Conservation (phyloP, 2,113 vertebrate species). For the Gambusia affinis region DNA sequence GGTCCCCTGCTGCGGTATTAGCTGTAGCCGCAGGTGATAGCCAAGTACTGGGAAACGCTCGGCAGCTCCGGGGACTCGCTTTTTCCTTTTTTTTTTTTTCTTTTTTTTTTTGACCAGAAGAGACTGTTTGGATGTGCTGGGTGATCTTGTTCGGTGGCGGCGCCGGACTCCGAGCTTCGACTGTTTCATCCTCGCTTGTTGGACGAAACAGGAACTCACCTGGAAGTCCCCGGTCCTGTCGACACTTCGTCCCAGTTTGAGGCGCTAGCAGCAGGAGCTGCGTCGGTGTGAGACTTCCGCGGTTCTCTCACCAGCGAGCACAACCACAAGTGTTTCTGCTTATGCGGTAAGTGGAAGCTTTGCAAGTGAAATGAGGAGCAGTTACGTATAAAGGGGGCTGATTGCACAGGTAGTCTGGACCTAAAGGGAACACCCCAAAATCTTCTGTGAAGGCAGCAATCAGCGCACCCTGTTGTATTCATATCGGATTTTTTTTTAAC, state of each 20-base stretch:
- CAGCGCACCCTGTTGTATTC: constrained; percentile 2
- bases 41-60: constrained; percentile 58
- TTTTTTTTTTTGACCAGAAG: neutral
- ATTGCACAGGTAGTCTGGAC: neutral
- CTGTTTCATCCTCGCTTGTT: neutral
- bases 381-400: neutral
- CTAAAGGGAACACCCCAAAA: neutral
- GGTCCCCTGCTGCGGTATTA: constrained; percentile 63
- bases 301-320: constrained; percentile 47
- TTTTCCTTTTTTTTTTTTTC: neutral
- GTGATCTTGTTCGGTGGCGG: neutral
- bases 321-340: constrained; percentile 42
- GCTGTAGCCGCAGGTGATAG: constrained; percentile 81
- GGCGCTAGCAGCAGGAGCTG: constrained; percentile 20
- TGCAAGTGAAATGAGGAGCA: neutral
- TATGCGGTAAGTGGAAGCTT: constrained; percentile 75
- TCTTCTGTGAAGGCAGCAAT: constrained; percentile 23
- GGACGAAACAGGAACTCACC: constrained; percentile 8
- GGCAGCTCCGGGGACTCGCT: constrained; percentile 7
- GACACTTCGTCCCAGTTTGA: constrained; percentile 16
- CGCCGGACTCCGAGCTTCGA: neutral
- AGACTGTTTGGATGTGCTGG: constrained; percentile 23
- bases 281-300: constrained; percentile 71
- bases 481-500: neutral
- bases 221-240: constrained; percentile 23